Evolutionary conservation across 1,140 invertebrate genomes (phyloP), one percentile per base, ranked within the genome.

Genomic region (Saccostrea cuccullata): DNA sequence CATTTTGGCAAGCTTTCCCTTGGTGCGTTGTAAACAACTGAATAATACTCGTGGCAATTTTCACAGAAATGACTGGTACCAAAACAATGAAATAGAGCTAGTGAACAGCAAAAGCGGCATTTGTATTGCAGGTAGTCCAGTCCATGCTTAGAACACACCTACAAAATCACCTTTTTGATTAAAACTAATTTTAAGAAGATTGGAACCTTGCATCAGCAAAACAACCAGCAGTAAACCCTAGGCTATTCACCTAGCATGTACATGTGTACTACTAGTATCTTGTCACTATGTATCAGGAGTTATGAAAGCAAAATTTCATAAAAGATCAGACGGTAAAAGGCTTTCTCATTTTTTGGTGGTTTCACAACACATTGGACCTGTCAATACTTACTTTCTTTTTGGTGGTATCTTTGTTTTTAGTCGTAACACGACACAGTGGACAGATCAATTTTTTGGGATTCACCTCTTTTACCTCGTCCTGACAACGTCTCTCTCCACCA

Each of bases 401-500:
- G 30, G 30, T 36, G 30, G 30, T 36, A 36, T 36, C 70, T 26
- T 77, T 77, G 70, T 77, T 77, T 36, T 77, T 77, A 9, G 70
- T 30, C 11, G 26, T 77, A 6, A 36, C 98, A 87, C 98, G 98
- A 95, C 98, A 99, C 0, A 97, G 98, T 60, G 98, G 98, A 95
- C 98, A 99, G 8, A 99, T 97, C 40, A 99, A 95, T 95, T 99
- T 98, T 30, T 97, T 96, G 0, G 98, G 98, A 95, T 99, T 97
- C 93, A 97, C 98, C 47, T 97, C 93, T 96, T 92, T 96, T 94
- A 90, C 96, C 95, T 47, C 97, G 96, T 92, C 93, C 97, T 99
- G 98, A 95, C 98, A 99, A 55, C 98, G 96, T 0, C 98, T 98
- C 95, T 99, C 98, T 11, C 99, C 99, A 36, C 99, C 99, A 94